Conservation (phyloP, 2,888 invertebrate species). For the Aphrophora alni region DNA sequence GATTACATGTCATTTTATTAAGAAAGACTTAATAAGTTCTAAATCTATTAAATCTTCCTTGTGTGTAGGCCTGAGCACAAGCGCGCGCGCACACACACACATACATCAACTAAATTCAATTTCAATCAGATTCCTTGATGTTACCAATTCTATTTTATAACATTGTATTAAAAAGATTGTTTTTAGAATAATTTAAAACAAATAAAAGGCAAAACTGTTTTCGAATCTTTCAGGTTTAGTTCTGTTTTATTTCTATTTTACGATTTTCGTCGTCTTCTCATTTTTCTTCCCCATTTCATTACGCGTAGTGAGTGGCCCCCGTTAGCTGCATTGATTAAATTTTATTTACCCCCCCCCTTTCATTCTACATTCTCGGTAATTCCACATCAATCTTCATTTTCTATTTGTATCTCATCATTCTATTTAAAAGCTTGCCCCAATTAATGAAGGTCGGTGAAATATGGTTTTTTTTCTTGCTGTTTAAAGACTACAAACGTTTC, state of each 20-base stretch:
- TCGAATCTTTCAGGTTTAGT: background rate
- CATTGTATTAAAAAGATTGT: conserved; percentile 9
- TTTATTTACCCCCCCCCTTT: background rate
- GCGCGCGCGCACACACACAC: background rate
- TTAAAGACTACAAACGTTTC: too few relatives aligned
- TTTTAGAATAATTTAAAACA: conserved; percentile 2
- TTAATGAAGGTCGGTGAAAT: too few relatives aligned
- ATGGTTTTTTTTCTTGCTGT: too few relatives aligned
- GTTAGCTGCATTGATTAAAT: conserved; percentile 4
- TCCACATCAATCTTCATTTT: background rate
- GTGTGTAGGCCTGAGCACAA: background rate
- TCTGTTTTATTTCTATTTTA: conserved; percentile 3
- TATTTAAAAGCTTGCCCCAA: background rate
- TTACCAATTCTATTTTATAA: background rate
- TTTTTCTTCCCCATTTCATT: conserved; percentile 6
- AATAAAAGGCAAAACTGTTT: conserved; percentile 3
- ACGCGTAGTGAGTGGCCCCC: background rate
- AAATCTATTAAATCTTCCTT: too few relatives aligned
- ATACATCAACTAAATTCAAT: background rate
- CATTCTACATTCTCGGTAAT: too few relatives aligned
- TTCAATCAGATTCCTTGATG: background rate
- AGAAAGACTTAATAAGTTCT: too few relatives aligned
- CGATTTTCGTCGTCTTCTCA: background rate
- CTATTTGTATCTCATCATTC: background rate
- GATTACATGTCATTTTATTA: too few relatives aligned